Evolutionary conservation across 2,888 invertebrate genomes (phyloP), one percentile per base, ranked within the genome.

Genomic region (Romanomermis culicivorax): DNA sequence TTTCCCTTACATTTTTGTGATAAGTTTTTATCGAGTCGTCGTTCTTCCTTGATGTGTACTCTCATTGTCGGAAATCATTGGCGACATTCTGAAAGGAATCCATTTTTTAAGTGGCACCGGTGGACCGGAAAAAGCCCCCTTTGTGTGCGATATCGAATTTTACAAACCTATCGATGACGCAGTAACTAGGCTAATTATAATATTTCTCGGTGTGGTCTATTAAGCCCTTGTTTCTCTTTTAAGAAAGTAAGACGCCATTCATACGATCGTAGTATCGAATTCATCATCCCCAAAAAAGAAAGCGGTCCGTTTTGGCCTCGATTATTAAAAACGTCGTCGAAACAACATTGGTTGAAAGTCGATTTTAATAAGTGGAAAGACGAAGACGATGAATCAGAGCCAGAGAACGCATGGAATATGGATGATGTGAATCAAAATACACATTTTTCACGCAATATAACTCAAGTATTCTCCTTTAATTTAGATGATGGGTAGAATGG

Each of bases 331-430:
- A 65, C 65, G 2, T 62, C 64, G 50, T 58, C 55, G 53, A 68
- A 91, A 65, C 71, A 70, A 61, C 89, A 89, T 70, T 93, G 89
- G 81, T 77, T 95, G 64, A 93, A 91, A 76, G 82, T 89, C 64
- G 93, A 95, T 70, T 97, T 95, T 71, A 85, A 86, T 70, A 89
- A 89, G 74, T 95, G 91, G 93, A 81, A 80, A 73, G 93, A 93
- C 74, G 93, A 95, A 72, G 86, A 86, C 66, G 91, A 91, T 58
- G 61, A 61, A 47, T 85, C 83, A 54, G 85, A 82, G 11, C 83
- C 83, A 62, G 87, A 85, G 11, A 56, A 53, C 43, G 60, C 52
- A 45, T 47, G 36, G 1, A 54, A 58, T 47, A 42, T 57, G n/a
- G 36, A 45, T 26, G 54, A 58, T 20, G 53, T 60, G 36, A 36